Evolutionary conservation across 2,113 vertebrate genomes (phyloP), one percentile per base, ranked within the genome.

Genomic region (Athene cunicularia): DNA sequence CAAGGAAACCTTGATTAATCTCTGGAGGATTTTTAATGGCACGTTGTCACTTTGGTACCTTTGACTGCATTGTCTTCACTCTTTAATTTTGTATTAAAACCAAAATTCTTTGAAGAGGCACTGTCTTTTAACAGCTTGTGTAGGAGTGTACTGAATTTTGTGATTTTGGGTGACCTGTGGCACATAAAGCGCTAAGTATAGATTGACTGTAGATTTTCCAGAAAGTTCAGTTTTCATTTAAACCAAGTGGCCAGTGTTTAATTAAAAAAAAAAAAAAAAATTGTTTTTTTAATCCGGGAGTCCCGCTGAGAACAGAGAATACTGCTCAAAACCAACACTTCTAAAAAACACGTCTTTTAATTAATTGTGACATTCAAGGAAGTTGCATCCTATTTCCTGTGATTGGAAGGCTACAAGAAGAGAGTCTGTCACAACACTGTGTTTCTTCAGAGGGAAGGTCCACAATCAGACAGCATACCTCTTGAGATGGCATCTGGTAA

Each of bases 391-490:
- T 14, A 3, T 56, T 62, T 62, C 60, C 35, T 58, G 62, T 21
- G 11, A 30, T 19, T 33, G 23, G 55, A 80, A 63, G 20, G 49
- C 49, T 55, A 19, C 43, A 49, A 1, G n/a, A 30, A 56, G 47
- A 15, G 28, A 70, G 28, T 41, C 30, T 37, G 26, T 45, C 55
- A 58, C 53, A 72, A 33, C 16, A 47, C 9, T 12, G 6, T 47
- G 7, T 56, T 55, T 73, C 39, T 67, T 32, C 35, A 79, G n/a
- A 37, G 26, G 3, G 0, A 49, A 66, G 8, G 8, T 26, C 23
- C 53, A 37, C 1, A 0, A 28, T 28, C 27, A 35, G 41, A 15
- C 21, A 60, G 15, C 3, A 2, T 10, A 60, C 6, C 33, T 43
- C 11, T 60, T 60, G 32, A 60, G 12, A 17, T 56, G 7, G 14